Percentiles rank a stretch among this genome's conserved stretches.
Conservation (phyloP, 2,113 vertebrate genomes). For the Ageneiosus marmoratus region DNA sequence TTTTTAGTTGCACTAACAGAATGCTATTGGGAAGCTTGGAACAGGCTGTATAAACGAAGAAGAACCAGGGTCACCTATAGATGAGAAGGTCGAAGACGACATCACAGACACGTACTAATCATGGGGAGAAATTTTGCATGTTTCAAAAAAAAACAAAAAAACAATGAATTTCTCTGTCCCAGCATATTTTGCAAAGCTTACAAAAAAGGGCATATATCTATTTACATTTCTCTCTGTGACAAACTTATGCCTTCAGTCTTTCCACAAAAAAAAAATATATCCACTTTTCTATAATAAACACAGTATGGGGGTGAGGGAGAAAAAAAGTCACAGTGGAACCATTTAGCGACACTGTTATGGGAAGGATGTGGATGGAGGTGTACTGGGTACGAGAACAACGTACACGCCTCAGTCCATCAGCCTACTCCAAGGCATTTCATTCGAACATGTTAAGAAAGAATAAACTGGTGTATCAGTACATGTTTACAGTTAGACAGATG, state of each 20-base stretch:
- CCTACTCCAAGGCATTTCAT: conserved; percentile 5
- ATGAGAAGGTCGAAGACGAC: conserved; percentile 8
- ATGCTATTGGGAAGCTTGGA: conserved; percentile 7
- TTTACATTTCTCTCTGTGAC: conserved; percentile 35
- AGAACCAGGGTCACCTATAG: not conserved
- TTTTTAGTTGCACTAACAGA: conserved; percentile 27
- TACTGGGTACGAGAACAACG: conserved; percentile 4
- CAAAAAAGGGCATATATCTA: conserved; percentile 31
- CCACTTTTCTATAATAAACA: too few species aligned
- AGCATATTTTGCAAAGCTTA: conserved; percentile 22
- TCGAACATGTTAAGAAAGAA: not conserved
- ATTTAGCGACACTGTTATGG: conserved; percentile 35
- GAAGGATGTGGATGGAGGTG: conserved; percentile 2
- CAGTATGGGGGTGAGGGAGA: not conserved
- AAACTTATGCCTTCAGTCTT: not conserved
- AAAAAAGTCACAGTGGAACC: conserved; percentile 49
- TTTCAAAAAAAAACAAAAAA: not conserved
- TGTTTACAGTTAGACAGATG: conserved; percentile 3
- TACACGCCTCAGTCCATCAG: not conserved
- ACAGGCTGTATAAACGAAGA: not conserved
- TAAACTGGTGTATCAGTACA: not conserved
- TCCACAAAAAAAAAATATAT: too few species aligned
- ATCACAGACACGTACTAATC: conserved; percentile 20
- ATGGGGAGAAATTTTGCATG: not conserved
- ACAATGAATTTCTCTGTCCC: not conserved